A percentile compares a stretch with the other conserved stretches of the same genome.
Conservation (phyloP, 2,888 invertebrate species). For the Steinernema carpocapsae region DNA sequence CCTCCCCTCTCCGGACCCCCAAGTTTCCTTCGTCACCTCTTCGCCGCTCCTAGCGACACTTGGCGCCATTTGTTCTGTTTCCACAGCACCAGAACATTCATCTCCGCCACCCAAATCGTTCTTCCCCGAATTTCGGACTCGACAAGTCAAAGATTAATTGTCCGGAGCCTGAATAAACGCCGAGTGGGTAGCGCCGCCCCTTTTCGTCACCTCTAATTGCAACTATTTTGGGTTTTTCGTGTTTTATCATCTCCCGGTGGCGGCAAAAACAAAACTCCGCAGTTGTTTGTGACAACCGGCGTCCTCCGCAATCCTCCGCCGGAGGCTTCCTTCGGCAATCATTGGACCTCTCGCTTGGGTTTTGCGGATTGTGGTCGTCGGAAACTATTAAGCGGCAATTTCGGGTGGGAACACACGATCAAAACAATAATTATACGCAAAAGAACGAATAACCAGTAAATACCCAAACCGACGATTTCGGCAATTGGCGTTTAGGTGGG, state of each 20-base stretch:
- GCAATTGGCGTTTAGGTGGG: no score
- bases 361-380: neutral
- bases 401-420: neutral
- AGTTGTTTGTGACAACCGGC: neutral
- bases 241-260: neutral
- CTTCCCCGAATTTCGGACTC: no score
- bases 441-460: neutral
- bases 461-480: no score
- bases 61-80: no score
- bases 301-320: neutral
- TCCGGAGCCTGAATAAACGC: no score
- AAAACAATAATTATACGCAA: neutral
- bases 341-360: neutral
- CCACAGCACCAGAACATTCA: no score
- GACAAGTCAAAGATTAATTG: no score
- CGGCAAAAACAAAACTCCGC: neutral
- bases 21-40: no score
- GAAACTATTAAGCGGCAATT: slow-evolving; percentile 3
- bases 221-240: neutral
- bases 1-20: no score
- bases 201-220: slow-evolving; percentile 10
- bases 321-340: neutral
- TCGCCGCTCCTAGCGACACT: no score
- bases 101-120: no score
- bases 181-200: neutral